Conservation (phyloP, 2,797 vertebrate genomes). For the Florisuga fusca region DNA sequence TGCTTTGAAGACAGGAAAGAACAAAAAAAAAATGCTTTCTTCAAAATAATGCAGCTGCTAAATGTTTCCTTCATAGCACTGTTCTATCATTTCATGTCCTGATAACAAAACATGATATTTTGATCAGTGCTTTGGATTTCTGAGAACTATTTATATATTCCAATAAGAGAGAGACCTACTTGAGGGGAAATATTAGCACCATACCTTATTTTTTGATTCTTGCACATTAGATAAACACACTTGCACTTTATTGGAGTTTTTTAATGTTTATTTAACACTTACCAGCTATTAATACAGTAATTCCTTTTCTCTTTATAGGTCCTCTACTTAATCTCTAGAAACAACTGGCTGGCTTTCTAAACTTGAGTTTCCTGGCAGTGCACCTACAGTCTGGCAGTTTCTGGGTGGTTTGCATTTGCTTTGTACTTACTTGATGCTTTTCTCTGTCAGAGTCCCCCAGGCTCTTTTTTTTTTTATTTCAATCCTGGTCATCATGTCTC, state of each 20-base stretch:
- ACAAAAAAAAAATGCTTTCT: background rate
- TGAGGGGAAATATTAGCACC: background rate
- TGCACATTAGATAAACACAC: background rate
- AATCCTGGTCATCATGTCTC: accelerated
- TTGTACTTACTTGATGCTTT: background rate
- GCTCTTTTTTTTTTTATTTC: background rate
- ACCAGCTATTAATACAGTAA: background rate
- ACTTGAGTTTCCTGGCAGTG: background rate
- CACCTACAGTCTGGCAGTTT: background rate
- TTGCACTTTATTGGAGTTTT: background rate
- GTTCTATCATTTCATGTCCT: background rate
- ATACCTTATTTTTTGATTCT: background rate
- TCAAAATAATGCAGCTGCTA: background rate
- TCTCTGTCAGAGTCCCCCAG: background rate
- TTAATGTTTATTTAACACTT: background rate
- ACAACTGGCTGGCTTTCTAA: background rate
- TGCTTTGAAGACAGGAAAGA: background rate
- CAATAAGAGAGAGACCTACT: background rate
- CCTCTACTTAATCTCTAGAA: background rate
- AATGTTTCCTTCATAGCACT: background rate
- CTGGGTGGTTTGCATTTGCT: background rate
- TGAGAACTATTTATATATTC: background rate
- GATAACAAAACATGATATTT: background rate
- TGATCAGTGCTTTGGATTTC: background rate
- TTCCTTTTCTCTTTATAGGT: background rate